A percentile compares a stretch with the other conserved stretches of the same genome.
Evolutionary conservation across 2,888 invertebrate species (phyloP).

Genomic region (Ypsolopha sequella): DNA sequence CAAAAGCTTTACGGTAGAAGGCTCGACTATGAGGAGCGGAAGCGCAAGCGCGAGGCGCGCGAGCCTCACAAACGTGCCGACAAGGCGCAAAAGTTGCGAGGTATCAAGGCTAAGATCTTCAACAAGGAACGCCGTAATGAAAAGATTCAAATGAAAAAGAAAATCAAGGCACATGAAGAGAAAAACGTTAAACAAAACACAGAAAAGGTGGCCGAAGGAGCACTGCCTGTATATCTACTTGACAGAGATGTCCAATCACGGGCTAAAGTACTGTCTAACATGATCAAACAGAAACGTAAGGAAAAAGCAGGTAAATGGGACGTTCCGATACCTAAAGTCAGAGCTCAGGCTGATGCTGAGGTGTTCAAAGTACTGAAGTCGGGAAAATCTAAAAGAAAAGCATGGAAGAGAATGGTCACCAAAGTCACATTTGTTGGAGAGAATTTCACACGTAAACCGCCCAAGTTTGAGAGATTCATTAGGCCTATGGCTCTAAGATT

Average conservation of each 20-base stretch:
- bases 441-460: slow-evolving; percentile 98
- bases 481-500: slow-evolving; percentile 97
- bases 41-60: slow-evolving; percentile 95
- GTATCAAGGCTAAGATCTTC: slow-evolving; percentile 97
- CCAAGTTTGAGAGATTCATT: slow-evolving; percentile 98
- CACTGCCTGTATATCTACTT: slow-evolving; percentile 95
- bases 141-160: slow-evolving; percentile 99
- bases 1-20: slow-evolving; percentile 96
- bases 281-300: slow-evolving; percentile 99
- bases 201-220: slow-evolving; percentile 89
- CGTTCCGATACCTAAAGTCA: slow-evolving; percentile 98
- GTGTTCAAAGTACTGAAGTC: slow-evolving; percentile 94
- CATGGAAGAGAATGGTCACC: slow-evolving; percentile 99
- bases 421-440: slow-evolving; percentile 99
- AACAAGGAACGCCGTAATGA: slow-evolving; percentile 97
- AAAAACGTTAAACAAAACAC: slow-evolving; percentile 89
- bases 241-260: slow-evolving; percentile 95
- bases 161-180: slow-evolving; percentile 97
- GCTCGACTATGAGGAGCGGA: slow-evolving; percentile 97
- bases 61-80: slow-evolving; percentile 92
- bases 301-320: slow-evolving; percentile 99
- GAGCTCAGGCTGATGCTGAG: slow-evolving; percentile 96
- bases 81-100: slow-evolving; percentile 92
- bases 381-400: slow-evolving; percentile 94
- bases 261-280: slow-evolving; percentile 97